phyloP scores from a whole-genome alignment of 2,888 invertebrate species.

The Macaria notata region DNA sequence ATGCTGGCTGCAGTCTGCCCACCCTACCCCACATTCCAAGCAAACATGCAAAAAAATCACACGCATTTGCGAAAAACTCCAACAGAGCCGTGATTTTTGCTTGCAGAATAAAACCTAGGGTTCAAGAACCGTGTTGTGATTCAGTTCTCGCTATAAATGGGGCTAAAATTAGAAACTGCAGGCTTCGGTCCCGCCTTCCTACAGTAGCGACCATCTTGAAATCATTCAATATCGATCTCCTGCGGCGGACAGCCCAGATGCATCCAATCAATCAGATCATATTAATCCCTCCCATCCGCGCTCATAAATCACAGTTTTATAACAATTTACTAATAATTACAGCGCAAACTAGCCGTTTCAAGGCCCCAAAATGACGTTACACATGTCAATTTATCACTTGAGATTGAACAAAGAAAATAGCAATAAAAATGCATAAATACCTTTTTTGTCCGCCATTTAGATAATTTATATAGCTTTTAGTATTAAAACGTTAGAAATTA shows the following conservation, averaged over 20 bases:
- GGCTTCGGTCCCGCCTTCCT: constrained; percentile 39
- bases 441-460: constrained; percentile 82
- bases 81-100: neutral
- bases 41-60: constrained; percentile 9
- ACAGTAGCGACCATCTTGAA: constrained; percentile 71
- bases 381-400: constrained; percentile 65
- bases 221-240: constrained; percentile 56
- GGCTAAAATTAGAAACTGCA: constrained; percentile 48
- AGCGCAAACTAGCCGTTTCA: constrained; percentile 42
- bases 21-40: constrained; percentile 2
- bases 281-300: neutral
- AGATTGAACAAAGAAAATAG: constrained; percentile 70
- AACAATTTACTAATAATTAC: constrained; percentile 34
- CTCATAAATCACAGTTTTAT: constrained; percentile 17
- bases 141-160: constrained; percentile 35
- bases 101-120: constrained; percentile 5
- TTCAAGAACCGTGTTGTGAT: constrained; percentile 20
- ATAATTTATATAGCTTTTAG: constrained; percentile 56
- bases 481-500: constrained; percentile 52
- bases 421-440: constrained; percentile 70
- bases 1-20: neutral
- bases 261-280: constrained; percentile 15
- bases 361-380: constrained; percentile 68
- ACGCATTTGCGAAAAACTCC: constrained; percentile 5
- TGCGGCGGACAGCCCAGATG: constrained; percentile 12